A percentile compares a stretch with the other conserved stretches of the same genome.
Evolutionary conservation across 2,888 invertebrate genomes (phyloP).

Genomic region (Lucinisca nassula): DNA sequence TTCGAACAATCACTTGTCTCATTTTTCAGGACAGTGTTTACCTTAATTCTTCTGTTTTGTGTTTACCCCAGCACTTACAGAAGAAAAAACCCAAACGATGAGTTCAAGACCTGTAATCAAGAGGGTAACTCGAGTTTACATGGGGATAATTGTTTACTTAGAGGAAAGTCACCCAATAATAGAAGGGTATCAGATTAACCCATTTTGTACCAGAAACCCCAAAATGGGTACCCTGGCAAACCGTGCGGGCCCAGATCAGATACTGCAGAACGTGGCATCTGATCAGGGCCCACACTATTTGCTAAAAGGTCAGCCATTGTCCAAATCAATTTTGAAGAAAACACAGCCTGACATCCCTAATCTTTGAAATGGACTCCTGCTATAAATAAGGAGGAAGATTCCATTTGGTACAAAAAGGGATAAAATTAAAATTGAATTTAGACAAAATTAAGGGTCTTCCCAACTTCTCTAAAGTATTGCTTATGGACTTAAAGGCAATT

Average conservation of each 20-base stretch:
- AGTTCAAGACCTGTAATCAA: neutral
- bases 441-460: constrained; percentile 1
- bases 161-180: neutral
- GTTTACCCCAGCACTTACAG: neutral
- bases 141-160: constrained; percentile 8
- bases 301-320: too few relatives aligned
- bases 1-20: neutral
- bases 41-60: neutral
- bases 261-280: too few relatives aligned
- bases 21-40: neutral
- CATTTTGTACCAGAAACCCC: too few relatives aligned
- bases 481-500: neutral
- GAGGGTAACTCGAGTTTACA: neutral
- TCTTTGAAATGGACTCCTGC: too few relatives aligned
- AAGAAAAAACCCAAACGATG: neutral
- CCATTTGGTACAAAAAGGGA: too few relatives aligned
- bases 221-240: too few relatives aligned
- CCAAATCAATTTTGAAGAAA: too few relatives aligned
- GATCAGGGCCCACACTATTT: too few relatives aligned
- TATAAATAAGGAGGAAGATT: too few relatives aligned
- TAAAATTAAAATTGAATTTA: neutral
- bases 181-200: neutral
- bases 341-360: too few relatives aligned
- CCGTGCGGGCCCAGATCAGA: too few relatives aligned
- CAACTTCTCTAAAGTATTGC: neutral